Base-by-base conservation (phyloP, 2,888 invertebrate genomes). In the Lumbricus terrestris region DNA sequence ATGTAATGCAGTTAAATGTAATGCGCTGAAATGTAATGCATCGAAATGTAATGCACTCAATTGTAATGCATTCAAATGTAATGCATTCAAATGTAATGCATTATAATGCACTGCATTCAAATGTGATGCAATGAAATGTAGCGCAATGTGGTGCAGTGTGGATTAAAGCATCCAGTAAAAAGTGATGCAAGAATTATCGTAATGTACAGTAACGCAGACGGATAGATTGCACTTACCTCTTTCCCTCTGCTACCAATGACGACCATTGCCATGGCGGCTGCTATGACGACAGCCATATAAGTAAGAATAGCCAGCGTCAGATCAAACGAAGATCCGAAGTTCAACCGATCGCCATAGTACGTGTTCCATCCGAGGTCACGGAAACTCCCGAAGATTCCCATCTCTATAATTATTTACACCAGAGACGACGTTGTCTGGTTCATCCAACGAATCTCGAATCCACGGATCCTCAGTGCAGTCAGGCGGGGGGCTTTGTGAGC, bases 331-430 rank as follows among this genome's bases (percentile, higher is more conserved):
- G 90, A 90, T 2, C 91, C 90, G 34, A 37, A 89, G 82, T 89
- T 90, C 34, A 47, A 83, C 34, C 23, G 85, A 23, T 90, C 90
- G 18, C 88, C 89, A 42, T 91, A 92, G 90, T 91, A 91, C 18
- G 91, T 91, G 82, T 92, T 92, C 90, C 90, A 90, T 34, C 91
- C 91, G 5, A 85, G 42, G 33, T 92, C 90, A 33, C 92, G 91
- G 83, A 92, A 92, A 20, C 90, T 89, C 29, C 91, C 91, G 85
- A 92, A 92, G 90, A 89, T 90, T 34, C 91, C 92, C 91, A 91
- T 91, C 20, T 29, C n/a, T n/a, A n/a, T n/a, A n/a, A n/a, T 90
- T 91, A 89, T 8, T 20, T 34, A 88, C 23, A 88, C 23, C 29
- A 33, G 0, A 34, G 34, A 29, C 11, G 38, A 35, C 88, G 15